Evolutionary conservation across 2,797 vertebrate species (phyloP).

Genomic region (Chrysocyon brachyurus): DNA sequence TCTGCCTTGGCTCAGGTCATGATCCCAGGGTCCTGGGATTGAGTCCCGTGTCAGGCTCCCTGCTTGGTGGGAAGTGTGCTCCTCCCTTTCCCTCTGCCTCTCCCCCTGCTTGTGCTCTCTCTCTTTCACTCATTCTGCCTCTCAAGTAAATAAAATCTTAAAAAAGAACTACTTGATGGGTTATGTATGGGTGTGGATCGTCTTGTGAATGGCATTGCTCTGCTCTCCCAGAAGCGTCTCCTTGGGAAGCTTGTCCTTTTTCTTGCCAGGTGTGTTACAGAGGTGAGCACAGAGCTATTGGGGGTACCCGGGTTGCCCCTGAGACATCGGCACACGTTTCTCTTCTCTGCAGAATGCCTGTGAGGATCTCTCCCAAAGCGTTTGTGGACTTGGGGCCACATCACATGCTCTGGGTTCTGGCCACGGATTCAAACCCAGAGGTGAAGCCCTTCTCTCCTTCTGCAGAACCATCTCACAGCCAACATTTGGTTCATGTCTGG

Average conservation of each 20-base stretch:
- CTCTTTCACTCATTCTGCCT: no score
- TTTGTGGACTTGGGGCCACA: neutral
- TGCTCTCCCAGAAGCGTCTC: neutral
- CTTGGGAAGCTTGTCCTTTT: neutral
- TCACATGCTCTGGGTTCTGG: neutral
- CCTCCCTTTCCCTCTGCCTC: no score
- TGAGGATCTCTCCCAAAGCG: neutral
- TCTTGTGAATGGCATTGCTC: neutral
- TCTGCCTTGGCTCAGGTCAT: no score
- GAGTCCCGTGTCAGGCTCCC: no score
- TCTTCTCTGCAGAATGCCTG: neutral
- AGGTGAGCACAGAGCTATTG: neutral
- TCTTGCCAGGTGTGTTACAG: neutral
- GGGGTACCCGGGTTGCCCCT: neutral
- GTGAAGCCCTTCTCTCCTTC: neutral
- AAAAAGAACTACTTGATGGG: neutral
- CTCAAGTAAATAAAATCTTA: no score
- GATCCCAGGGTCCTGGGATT: no score
- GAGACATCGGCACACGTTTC: neutral
- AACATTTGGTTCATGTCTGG: rapidly evolving
- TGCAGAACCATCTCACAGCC: neutral
- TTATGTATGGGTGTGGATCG: neutral
- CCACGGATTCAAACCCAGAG: neutral
- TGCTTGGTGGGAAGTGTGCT: no score
- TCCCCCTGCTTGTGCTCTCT: no score